Evolutionary conservation across 2,113 vertebrate genomes (phyloP).

Genomic region (Tyrannus savana): DNA sequence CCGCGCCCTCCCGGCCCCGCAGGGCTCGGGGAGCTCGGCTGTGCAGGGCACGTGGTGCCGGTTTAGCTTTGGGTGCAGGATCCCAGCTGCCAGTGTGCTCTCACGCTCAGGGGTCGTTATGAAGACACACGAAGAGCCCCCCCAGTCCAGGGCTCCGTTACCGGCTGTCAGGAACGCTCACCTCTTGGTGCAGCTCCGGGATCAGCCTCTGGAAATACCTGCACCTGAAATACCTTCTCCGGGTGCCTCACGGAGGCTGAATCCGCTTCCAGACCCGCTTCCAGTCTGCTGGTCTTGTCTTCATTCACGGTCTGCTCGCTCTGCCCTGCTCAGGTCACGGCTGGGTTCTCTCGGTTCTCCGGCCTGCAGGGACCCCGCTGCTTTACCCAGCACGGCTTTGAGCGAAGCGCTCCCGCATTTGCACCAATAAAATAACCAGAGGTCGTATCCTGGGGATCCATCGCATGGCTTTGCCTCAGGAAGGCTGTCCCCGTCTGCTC

Average conservation of each 20-base stretch:
- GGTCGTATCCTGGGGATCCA: fast-evolving
- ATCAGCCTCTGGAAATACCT: neutral
- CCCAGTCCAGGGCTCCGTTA: neutral
- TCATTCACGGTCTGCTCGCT: too few relatives aligned
- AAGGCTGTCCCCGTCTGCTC: neutral
- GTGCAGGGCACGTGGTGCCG: fast-evolving
- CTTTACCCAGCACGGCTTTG: fast-evolving
- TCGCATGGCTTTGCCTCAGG: neutral
- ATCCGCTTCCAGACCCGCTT: neutral
- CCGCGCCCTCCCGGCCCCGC: neutral
- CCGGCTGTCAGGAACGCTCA: neutral
- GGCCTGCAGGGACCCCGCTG: neutral
- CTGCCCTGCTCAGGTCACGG: neutral
- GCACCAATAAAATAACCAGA: neutral
- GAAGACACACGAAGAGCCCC: neutral
- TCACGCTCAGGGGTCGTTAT: fast-evolving
- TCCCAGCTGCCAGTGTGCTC: fast-evolving
- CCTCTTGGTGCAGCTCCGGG: neutral
- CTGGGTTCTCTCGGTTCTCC: neutral
- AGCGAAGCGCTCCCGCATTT: neutral
- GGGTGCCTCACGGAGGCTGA: neutral
- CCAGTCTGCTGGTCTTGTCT: neutral
- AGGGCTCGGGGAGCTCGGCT: neutral
- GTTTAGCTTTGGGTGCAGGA: neutral
- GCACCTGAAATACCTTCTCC: neutral